A percentile compares a stretch with the other conserved stretches of the same genome.
Conservation (phyloP, 2,113 vertebrate species). For the Mus spicilegus region DNA sequence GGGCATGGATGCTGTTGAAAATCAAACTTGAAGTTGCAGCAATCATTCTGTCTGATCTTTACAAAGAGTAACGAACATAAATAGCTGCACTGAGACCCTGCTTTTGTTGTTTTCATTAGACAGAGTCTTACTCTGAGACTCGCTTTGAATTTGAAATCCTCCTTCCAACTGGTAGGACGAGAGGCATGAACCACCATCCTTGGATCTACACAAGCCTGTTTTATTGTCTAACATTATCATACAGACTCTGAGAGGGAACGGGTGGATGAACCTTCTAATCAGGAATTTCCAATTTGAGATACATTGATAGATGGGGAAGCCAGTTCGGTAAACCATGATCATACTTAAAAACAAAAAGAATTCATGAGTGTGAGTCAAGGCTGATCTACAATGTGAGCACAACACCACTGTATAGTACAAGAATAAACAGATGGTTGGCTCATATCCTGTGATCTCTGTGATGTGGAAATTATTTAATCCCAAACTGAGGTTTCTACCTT, state of each 20-base stretch:
- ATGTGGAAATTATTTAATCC: too few species aligned
- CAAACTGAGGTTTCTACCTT: too few species aligned
- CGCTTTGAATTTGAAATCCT: background rate
- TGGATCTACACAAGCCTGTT: background rate
- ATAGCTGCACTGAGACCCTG: background rate
- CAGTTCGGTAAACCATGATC: background rate
- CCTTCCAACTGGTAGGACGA: background rate
- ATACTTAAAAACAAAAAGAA: background rate
- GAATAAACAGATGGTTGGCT: background rate
- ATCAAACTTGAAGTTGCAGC: background rate
- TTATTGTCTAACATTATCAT: background rate
- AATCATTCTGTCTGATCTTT: constrained; percentile 36
- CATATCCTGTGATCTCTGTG: background rate
- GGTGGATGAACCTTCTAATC: background rate
- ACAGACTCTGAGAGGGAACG: background rate
- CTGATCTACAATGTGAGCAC: background rate
- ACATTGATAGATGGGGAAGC: background rate
- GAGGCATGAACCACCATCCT: background rate
- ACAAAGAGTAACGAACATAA: background rate
- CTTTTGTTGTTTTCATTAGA: background rate
- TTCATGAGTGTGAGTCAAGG: background rate
- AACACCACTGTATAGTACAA: background rate
- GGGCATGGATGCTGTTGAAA: background rate
- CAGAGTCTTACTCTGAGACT: background rate
- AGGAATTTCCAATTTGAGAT: constrained; percentile 6